Evolutionary conservation across 1,140 invertebrate genomes (phyloP).

Genomic region (Acromyrmex echinatior): DNA sequence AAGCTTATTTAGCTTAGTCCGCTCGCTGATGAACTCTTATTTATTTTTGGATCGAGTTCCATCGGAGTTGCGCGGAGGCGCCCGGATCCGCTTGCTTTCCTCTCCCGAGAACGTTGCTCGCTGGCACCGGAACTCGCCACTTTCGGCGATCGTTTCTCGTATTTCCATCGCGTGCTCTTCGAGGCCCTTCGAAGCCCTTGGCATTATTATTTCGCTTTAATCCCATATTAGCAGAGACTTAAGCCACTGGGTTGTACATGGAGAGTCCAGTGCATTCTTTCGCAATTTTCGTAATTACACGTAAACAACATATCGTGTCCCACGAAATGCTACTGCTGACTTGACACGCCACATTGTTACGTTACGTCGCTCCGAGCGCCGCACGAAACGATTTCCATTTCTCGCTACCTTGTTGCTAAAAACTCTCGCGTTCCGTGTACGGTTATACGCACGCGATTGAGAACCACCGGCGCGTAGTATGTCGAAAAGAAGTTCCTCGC

Average conservation of each 20-base stretch:
- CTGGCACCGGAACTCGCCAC: slow-evolving; percentile 40
- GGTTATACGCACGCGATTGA: slow-evolving; percentile 46
- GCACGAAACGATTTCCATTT: slow-evolving; percentile 32
- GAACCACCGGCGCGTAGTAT: slow-evolving; percentile 41
- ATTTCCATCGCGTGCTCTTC: slow-evolving; percentile 56
- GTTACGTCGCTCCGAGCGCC: neutral
- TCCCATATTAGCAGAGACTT: slow-evolving; percentile 42
- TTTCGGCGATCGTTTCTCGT: slow-evolving; percentile 61
- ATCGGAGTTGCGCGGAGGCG: slow-evolving; percentile 38
- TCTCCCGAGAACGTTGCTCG: slow-evolving; percentile 18
- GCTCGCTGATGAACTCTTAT: slow-evolving; percentile 72
- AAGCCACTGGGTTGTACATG: neutral
- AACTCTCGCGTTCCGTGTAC: neutral
- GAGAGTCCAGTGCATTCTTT: slow-evolving; percentile 38
- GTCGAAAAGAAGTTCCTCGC: slow-evolving; percentile 70
- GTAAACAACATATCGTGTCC: slow-evolving; percentile 43
- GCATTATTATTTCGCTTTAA: slow-evolving; percentile 58
- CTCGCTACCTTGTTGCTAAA: slow-evolving; percentile 4
- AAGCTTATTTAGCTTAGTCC: slow-evolving; percentile 65
- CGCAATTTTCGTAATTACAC: slow-evolving; percentile 49
- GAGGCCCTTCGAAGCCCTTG: neutral
- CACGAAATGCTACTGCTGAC: slow-evolving; percentile 23
- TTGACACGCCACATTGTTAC: slow-evolving; percentile 20
- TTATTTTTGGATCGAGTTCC: slow-evolving; percentile 71
- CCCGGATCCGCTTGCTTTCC: slow-evolving; percentile 44